Evolutionary conservation across 2,888 invertebrate species (phyloP).

Genomic region (Allophyes oxyacanthae): DNA sequence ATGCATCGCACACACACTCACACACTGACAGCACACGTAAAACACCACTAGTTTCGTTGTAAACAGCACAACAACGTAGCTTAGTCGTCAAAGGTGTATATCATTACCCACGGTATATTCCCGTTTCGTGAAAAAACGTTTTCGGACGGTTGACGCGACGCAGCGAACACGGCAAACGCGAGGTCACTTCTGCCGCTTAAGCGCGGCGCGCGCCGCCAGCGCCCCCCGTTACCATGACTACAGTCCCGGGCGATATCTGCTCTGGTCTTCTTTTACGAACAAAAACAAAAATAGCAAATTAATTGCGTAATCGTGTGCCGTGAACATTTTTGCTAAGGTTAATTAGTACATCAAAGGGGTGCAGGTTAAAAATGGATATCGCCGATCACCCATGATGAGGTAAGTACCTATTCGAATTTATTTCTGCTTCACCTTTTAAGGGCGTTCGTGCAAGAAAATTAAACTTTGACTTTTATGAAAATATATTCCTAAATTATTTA

Average conservation of each 20-base stretch:
- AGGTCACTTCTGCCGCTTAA: slow-evolving; percentile 81
- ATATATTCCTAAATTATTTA: slow-evolving; percentile 8
- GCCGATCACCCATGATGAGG: slow-evolving; percentile 61
- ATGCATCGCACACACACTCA: slow-evolving; percentile 77
- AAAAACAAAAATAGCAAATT: slow-evolving; percentile 88
- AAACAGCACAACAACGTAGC: slow-evolving; percentile 61
- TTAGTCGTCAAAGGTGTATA: slow-evolving; percentile 63
- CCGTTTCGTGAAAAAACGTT: slow-evolving; percentile 73
- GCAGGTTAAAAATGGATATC: slow-evolving; percentile 59
- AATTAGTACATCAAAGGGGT: slow-evolving; percentile 76
- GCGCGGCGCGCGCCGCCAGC: slow-evolving; percentile 86
- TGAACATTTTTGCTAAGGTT: slow-evolving; percentile 74
- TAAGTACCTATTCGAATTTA: slow-evolving; percentile 57
- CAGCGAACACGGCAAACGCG: slow-evolving; percentile 78
- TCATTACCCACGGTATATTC: slow-evolving; percentile 73
- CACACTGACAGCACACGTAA: slow-evolving; percentile 57
- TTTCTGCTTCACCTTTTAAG: slow-evolving; percentile 43
- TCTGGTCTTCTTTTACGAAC: slow-evolving; percentile 76
- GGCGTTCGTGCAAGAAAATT: slow-evolving; percentile 27
- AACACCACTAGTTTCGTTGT: slow-evolving; percentile 66
- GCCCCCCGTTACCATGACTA: slow-evolving; percentile 82
- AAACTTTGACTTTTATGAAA: slow-evolving; percentile 27
- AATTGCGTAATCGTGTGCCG: slow-evolving; percentile 84
- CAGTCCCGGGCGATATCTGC: slow-evolving; percentile 84
- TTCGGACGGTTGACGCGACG: slow-evolving; percentile 72